phyloP scores from a whole-genome alignment of 1,140 invertebrate genomes.

The Sycophila sp. region DNA sequence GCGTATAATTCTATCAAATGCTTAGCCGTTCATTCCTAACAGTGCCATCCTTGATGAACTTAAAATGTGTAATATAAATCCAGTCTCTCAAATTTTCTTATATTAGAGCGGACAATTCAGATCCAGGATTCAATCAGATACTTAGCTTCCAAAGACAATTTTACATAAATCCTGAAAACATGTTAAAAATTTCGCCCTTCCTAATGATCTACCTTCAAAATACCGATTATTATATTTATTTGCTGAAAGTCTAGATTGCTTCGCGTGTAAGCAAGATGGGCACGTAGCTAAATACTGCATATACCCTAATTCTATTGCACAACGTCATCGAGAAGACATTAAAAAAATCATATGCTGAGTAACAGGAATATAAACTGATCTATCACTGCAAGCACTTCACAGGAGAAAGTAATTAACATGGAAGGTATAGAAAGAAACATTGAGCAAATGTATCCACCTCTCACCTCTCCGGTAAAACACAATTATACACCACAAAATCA shows the following conservation, averaged over 20 bases:
- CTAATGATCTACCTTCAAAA: background rate
- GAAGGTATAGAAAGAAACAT: too few species aligned
- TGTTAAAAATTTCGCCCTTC: background rate
- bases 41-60: background rate
- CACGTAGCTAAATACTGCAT: slow-evolving; percentile 7
- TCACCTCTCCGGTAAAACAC: too few species aligned
- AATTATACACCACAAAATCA: too few species aligned
- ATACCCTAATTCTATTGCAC: too few species aligned
- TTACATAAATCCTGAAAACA: slow-evolving; percentile 2
- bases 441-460: too few species aligned
- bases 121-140: background rate
- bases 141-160: slow-evolving; percentile 28
- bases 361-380: too few species aligned
- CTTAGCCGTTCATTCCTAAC: slow-evolving; percentile 7
- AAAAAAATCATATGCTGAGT: too few species aligned
- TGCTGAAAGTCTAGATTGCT: slow-evolving; percentile 27
- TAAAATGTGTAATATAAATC: background rate
- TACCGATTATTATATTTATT: slow-evolving; percentile 17
- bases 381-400: too few species aligned
- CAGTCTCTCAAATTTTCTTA: background rate
- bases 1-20: slow-evolving; percentile 8
- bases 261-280: slow-evolving; percentile 16
- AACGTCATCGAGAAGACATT: too few species aligned
- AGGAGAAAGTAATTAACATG: too few species aligned
- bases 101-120: background rate